Percentiles rank a stretch among this genome's conserved stretches.
phyloP scores from a whole-genome alignment of 1,140 invertebrate species.

The Pogonomyrmex californicus region DNA sequence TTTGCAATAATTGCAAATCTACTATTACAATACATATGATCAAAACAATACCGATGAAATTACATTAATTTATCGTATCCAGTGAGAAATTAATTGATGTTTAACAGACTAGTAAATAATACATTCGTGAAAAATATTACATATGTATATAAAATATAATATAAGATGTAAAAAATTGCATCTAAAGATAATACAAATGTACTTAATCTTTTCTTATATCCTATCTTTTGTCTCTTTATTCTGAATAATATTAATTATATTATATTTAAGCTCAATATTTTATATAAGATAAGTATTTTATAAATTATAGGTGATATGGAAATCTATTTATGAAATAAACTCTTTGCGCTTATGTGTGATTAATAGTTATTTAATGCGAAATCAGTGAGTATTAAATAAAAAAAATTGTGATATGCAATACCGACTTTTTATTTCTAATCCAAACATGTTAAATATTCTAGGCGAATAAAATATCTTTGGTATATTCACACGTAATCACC shows the following conservation, averaged over 20 bases:
- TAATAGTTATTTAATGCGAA: not conserved
- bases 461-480: slow-evolving; percentile 1
- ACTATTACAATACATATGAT: not conserved
- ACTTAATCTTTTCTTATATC: not conserved
- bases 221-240: not conserved
- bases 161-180: not conserved
- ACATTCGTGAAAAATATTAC: not conserved
- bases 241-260: not conserved
- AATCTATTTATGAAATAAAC: too few species aligned
- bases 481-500: slow-evolving; percentile 3
- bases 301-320: not conserved
- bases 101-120: not conserved
- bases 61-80: not conserved
- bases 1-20: not conserved
- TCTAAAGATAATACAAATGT: not conserved
- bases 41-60: not conserved
- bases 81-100: not conserved
- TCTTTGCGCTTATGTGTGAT: not conserved
- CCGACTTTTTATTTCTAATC: not conserved
- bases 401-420: not conserved
- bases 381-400: not conserved
- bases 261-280: not conserved
- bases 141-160: not conserved
- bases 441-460: not conserved
- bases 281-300: not conserved